phyloP scores from a whole-genome alignment of 1,140 invertebrate genomes.

The Eupeodes corollae region DNA sequence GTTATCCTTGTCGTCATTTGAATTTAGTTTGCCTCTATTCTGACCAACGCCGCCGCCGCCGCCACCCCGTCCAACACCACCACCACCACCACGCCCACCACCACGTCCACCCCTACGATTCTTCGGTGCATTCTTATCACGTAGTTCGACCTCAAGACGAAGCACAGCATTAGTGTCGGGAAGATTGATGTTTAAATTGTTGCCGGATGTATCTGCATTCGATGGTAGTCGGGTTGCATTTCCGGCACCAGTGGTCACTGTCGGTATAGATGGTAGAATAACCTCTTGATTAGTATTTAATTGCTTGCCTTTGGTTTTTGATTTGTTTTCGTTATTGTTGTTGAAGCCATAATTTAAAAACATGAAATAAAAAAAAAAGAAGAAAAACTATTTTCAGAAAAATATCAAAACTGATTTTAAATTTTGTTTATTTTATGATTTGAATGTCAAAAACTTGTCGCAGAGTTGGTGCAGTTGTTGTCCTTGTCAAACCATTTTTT shows the following conservation, averaged over 20 bases:
- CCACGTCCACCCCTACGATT: conserved; percentile 19
- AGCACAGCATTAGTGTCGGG: conserved; percentile 35
- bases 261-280: neutral
- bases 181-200: conserved; percentile 37
- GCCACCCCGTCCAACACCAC: conserved; percentile 5
- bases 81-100: conserved; percentile 10
- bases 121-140: conserved; percentile 38
- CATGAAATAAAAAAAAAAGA: neutral
- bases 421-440: no score
- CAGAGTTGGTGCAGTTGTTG: no score
- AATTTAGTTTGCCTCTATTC: neutral
- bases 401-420: no score
- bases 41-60: conserved; percentile 11
- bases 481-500: no score
- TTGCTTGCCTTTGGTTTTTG: neutral
- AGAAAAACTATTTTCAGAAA: no score
- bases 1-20: conserved; percentile 23
- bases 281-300: conserved; percentile 4
- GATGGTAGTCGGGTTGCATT: neutral
- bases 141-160: conserved; percentile 38
- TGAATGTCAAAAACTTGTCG: no score
- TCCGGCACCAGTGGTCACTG: neutral
- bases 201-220: conserved; percentile 8
- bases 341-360: neutral
- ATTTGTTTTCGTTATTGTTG: neutral